Percentiles rank a stretch among this genome's conserved stretches.
Evolutionary conservation across 2,797 vertebrate species (phyloP).

Genomic region (Halcyon badia): DNA sequence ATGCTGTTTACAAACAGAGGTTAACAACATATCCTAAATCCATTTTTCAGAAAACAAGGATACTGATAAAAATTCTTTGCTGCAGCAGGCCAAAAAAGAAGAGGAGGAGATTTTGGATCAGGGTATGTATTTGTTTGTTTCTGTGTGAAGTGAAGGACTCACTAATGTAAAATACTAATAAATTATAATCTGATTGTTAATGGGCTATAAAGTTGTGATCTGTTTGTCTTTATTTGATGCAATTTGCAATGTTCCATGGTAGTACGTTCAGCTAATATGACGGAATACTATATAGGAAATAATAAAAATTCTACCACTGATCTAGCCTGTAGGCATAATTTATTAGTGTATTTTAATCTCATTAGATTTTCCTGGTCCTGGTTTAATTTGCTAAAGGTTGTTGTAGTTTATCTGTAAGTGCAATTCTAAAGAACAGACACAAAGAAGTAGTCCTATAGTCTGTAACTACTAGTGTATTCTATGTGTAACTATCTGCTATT

Average conservation of each 20-base stretch:
- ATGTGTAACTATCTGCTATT: not conserved
- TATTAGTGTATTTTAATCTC: constrained; percentile 33
- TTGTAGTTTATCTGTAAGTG: not conserved
- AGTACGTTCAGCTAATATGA: not conserved
- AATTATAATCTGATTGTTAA: not conserved
- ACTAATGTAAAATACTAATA: not conserved
- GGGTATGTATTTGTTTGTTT: constrained; percentile 82
- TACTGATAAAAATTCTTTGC: constrained; percentile 68
- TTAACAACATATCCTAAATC: constrained; percentile 34
- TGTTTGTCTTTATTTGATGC: not conserved
- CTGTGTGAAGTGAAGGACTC: not conserved
- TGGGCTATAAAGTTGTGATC: not conserved
- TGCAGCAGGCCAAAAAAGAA: constrained; percentile 80
- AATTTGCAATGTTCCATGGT: not conserved
- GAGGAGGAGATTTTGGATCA: constrained; percentile 86
- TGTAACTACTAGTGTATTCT: not conserved
- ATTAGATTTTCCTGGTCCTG: constrained; percentile 7
- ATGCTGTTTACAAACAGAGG: not conserved
- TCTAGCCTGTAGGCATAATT: constrained; percentile 21
- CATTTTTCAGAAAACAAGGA: constrained; percentile 74
- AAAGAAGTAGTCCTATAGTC: not conserved
- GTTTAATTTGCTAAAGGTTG: constrained; percentile 6
- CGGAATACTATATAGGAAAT: not conserved
- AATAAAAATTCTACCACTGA: not conserved
- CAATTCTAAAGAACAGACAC: not conserved